Conservation (phyloP, 2,888 invertebrate species). For the Euzetes globulus region DNA sequence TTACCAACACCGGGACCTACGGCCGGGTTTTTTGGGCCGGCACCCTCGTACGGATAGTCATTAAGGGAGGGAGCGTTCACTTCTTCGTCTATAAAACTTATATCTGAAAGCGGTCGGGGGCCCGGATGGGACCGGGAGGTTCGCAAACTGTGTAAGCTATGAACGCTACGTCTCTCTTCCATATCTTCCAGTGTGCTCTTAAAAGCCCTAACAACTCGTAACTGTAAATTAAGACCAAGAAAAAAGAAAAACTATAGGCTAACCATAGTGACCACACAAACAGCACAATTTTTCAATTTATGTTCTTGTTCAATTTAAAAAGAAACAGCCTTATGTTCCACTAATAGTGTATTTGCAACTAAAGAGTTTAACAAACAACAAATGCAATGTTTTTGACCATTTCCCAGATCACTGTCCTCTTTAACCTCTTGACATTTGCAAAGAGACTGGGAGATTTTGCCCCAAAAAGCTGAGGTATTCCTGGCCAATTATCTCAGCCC, state of each 20-base stretch:
- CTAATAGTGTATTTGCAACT: too few relatives aligned
- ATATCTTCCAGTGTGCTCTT: constrained; percentile 98
- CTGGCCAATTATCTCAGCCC: neutral
- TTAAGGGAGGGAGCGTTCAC: constrained; percentile 47
- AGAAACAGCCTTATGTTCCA: too few relatives aligned
- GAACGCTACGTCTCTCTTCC: constrained; percentile 96
- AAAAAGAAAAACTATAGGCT: neutral
- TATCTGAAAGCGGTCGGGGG: constrained; percentile 68
- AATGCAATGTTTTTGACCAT: neutral
- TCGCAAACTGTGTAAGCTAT: constrained; percentile 82
- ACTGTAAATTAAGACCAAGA: too few relatives aligned
- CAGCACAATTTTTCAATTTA: too few relatives aligned
- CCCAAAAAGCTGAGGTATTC: neutral
- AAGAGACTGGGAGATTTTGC: too few relatives aligned
- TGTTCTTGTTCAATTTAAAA: too few relatives aligned
- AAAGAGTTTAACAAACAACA: too few relatives aligned
- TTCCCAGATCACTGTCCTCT: neutral
- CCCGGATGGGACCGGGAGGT: constrained; percentile 65
- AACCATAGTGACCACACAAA: constrained; percentile 8
- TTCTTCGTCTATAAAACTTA: constrained; percentile 73
- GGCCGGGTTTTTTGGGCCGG: constrained; percentile 11
- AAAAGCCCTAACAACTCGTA: constrained; percentile 99
- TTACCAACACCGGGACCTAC: constrained; percentile 17
- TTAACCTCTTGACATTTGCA: too few relatives aligned
- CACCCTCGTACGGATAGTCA: constrained; percentile 41